Percentiles rank a stretch among this genome's conserved stretches.
These are phyloP conservation scores for Gorsachius magnificus DNA, from an alignment of 2,797 vertebrate genomes.

Conservation along the genomic window DNA sequence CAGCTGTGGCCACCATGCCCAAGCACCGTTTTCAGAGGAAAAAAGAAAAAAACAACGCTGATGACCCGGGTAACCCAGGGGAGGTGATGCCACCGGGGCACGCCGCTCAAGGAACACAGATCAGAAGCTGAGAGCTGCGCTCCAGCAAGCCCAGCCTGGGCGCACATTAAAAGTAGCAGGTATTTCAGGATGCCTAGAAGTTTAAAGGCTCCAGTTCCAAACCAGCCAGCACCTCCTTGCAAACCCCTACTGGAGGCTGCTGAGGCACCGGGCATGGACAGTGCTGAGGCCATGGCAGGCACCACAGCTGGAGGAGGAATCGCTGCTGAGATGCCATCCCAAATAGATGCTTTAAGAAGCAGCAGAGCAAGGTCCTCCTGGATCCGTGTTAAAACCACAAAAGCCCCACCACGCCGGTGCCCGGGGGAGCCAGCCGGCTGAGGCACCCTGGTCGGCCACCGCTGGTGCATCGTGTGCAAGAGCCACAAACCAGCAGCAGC, in stretches of 20 bases:
- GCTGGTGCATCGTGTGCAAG: not conserved
- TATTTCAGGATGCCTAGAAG: not conserved
- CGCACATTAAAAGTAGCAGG: not conserved
- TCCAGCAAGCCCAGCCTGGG: not conserved
- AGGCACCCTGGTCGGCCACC: not conserved
- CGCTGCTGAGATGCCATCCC: rapidly evolving
- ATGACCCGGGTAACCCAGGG: rapidly evolving
- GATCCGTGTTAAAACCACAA: not conserved
- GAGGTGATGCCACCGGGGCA: rapidly evolving
- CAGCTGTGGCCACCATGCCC: not conserved
- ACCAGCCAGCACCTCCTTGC: not conserved
- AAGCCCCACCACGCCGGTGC: rapidly evolving
- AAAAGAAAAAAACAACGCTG: rapidly evolving
- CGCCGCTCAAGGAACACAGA: rapidly evolving
- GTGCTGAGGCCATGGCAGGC: rapidly evolving
- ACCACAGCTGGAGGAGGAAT: rapidly evolving
- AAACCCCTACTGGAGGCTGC: not conserved
- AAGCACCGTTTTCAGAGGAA: too few species aligned
- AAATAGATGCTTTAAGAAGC: not conserved
- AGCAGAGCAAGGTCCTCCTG: not conserved
- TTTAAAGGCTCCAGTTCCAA: not conserved
- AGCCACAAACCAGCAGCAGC: not conserved
- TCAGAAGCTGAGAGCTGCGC: not conserved
- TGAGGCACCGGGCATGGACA: rapidly evolving
- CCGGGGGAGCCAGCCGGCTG: not conserved